Conservation (phyloP, 2,797 vertebrate genomes). For the Cossypha polioptera region DNA sequence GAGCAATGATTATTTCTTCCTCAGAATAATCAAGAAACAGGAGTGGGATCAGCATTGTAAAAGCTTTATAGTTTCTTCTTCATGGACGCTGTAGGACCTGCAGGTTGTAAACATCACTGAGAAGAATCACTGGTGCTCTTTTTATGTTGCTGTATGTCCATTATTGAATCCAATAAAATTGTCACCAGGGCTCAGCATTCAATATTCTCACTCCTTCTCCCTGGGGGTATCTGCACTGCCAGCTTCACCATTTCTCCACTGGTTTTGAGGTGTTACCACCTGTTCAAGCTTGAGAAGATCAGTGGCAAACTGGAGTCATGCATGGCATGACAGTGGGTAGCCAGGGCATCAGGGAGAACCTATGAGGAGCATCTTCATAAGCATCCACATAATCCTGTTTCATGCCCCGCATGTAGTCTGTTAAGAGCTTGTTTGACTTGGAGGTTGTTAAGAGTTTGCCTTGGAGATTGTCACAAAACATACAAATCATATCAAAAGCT, state of each 20-base stretch:
- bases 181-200: background rate
- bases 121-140: background rate
- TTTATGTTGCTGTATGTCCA: background rate
- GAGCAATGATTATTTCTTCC: background rate
- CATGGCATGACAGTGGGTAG: fast-evolving
- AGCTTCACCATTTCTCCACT: background rate
- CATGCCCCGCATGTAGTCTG: background rate
- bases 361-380: fast-evolving
- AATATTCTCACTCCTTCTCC: background rate
- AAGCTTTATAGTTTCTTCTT: background rate
- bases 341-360: background rate
- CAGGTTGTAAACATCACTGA: background rate
- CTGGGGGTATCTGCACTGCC: background rate
- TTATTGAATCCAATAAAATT: background rate
- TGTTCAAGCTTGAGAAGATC: background rate
- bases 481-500: background rate
- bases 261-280: background rate
- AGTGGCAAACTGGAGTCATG: background rate
- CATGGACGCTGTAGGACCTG: background rate
- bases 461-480: background rate
- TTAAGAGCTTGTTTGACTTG: background rate
- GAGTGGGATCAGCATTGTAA: background rate
- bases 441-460: background rate
- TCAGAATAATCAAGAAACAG: background rate
- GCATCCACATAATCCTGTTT: fast-evolving